A percentile compares a stretch with the other conserved stretches of the same genome.
Conservation (phyloP, 2,113 vertebrate species). For the Campylomormyrus numenius region DNA sequence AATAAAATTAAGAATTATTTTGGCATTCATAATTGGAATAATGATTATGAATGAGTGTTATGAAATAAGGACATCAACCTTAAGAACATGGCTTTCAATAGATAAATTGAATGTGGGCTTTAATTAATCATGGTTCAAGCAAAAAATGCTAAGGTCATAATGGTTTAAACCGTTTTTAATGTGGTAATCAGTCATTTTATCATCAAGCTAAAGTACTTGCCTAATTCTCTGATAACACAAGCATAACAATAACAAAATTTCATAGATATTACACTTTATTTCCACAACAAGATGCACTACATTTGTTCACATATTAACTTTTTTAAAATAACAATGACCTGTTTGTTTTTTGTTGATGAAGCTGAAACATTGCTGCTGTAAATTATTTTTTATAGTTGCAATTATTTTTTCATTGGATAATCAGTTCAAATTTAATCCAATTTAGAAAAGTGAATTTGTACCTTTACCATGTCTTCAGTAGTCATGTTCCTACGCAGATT, state of each 20-base stretch:
- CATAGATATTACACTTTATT: background rate
- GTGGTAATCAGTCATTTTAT: background rate
- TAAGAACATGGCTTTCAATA: background rate
- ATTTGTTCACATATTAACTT: background rate
- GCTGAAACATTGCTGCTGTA: background rate
- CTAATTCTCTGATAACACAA: background rate
- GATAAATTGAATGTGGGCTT: background rate
- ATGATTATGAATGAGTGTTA: background rate
- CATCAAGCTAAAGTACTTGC: background rate
- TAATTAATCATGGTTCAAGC: background rate
- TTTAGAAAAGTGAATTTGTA: background rate
- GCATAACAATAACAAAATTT: background rate
- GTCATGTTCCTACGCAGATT: background rate
- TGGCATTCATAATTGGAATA: background rate
- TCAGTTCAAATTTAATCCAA: background rate
- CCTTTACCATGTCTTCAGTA: background rate
- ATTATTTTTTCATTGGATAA: background rate
- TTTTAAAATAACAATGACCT: background rate
- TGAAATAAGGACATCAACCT: background rate
- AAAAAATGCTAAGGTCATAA: conserved; percentile 1
- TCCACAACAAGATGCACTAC: background rate
- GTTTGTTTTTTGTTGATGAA: background rate
- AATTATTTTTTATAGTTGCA: background rate
- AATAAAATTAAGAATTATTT: background rate
- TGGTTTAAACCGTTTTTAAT: background rate